Percentiles rank a stretch among this genome's conserved stretches.
Conservation (phyloP, 2,888 invertebrate species). For the Tinea pellionella region DNA sequence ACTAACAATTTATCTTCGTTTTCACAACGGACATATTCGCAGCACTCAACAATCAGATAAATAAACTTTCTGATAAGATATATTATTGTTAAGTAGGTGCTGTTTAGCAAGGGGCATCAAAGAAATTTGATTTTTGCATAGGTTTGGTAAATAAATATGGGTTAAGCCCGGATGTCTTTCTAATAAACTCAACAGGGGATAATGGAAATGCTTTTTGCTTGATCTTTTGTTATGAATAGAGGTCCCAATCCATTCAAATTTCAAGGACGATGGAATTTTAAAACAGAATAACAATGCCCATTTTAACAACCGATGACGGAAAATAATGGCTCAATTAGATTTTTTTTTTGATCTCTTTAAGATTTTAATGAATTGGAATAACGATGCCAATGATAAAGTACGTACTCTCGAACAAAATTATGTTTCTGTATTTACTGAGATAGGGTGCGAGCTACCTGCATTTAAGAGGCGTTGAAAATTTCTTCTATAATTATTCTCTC, state of each 20-base stretch:
- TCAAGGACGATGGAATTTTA: not conserved
- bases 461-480: slow-evolving; percentile 40
- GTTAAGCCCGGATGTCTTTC: not conserved
- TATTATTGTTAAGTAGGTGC: not conserved
- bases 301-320: not conserved
- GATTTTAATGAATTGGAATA: not conserved
- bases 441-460: slow-evolving; percentile 20
- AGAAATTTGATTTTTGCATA: too few relatives aligned
- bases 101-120: too few relatives aligned
- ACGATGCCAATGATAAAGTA: slow-evolving; percentile 2
- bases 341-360: not conserved
- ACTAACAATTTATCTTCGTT: slow-evolving; percentile 23
- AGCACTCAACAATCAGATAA: not conserved
- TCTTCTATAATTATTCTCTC: slow-evolving; percentile 54
- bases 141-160: too few relatives aligned
- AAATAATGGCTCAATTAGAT: not conserved
- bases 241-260: not conserved
- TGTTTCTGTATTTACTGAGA: slow-evolving; percentile 22
- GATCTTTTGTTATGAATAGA: not conserved
- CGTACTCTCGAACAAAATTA: not conserved
- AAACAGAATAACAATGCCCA: not conserved
- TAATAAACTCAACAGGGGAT: not conserved
- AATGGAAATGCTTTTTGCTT: not conserved
- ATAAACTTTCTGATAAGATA: slow-evolving; percentile 5
- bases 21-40: slow-evolving; percentile 17